phyloP scores from a whole-genome alignment of 1,140 invertebrate genomes.

The Musca domestica region DNA sequence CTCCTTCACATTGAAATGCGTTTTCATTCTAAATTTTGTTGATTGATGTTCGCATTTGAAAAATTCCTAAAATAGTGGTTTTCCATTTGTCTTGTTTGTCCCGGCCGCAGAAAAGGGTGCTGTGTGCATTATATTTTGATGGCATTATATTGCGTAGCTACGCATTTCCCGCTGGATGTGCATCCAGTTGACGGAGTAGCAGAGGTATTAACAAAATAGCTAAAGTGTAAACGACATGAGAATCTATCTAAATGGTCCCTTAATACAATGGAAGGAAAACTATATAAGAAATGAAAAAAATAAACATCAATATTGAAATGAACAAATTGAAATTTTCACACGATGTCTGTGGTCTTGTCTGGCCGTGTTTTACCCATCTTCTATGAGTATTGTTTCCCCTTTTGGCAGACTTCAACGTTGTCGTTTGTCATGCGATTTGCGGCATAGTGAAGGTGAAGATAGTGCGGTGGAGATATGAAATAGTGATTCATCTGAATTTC shows the following conservation, averaged over 20 bases:
- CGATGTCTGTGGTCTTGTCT: background rate
- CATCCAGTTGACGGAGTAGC: too few species aligned
- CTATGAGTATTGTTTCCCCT: too few species aligned
- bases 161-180: background rate
- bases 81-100: background rate
- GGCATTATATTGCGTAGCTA: background rate
- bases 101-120: background rate
- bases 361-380: too few species aligned
- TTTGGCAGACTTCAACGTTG: too few species aligned
- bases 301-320: background rate
- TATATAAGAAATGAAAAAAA: background rate
- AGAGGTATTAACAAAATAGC: conserved; percentile 14
- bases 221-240: conserved; percentile 15
- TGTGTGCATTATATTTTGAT: background rate
- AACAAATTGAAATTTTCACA: conserved; percentile 18
- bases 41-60: conserved; percentile 1
- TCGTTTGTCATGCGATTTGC: too few species aligned
- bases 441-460: too few species aligned
- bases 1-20: conserved; percentile 2
- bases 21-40: conserved; percentile 11
- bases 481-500: too few species aligned
- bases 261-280: too few species aligned
- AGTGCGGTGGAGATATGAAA: too few species aligned
- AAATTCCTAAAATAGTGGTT: conserved; percentile 10
- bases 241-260: conserved; percentile 11